phyloP scores from a whole-genome alignment of 53 echinoderm and acorn worm genomes.

The Echinometra lucunter region DNA sequence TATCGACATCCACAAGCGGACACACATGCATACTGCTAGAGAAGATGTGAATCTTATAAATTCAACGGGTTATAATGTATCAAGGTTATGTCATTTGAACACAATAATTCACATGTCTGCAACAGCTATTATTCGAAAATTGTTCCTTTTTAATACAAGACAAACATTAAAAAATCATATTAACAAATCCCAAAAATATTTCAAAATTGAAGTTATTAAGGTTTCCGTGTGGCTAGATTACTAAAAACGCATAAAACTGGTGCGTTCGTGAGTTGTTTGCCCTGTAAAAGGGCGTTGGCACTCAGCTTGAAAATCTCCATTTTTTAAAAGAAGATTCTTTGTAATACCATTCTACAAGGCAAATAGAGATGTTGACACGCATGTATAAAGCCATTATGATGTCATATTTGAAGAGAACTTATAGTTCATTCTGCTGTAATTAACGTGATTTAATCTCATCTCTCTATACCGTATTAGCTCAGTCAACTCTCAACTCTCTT shows the following conservation, averaged over 20 bases:
- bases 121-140: neutral
- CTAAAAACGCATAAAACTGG: neutral
- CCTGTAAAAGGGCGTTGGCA: neutral
- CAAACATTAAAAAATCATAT: neutral
- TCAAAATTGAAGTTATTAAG: no score
- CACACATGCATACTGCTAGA: neutral
- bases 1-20: neutral
- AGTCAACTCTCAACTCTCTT: neutral
- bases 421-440: neutral
- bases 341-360: no score
- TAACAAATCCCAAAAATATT: neutral
- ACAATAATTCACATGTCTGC: neutral
- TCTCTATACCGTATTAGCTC: neutral
- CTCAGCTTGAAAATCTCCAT: neutral
- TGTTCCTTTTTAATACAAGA: neutral
- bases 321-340: no score
- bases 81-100: no score
- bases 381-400: neutral
- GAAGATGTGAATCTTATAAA: neutral
- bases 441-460: neutral
- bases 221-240: no score
- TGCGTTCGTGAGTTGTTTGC: neutral
- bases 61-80: neutral
- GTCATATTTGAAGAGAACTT: neutral
- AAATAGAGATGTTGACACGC: no score